These are phyloP conservation scores for Elymnias hypermnestra DNA, from an alignment of 1,140 invertebrate genomes.

Conservation along the genomic window DNA sequence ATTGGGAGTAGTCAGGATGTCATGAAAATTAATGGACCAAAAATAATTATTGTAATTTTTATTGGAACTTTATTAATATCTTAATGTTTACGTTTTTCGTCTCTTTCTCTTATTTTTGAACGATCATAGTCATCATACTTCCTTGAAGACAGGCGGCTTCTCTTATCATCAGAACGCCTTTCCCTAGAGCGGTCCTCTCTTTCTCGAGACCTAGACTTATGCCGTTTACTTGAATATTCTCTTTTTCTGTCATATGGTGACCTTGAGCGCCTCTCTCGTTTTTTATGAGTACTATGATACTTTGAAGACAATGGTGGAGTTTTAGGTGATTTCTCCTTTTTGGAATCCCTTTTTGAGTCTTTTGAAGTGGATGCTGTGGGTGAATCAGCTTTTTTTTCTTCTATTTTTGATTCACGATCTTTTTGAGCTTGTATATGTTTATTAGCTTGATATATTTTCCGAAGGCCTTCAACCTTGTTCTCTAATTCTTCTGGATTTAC, in stretches of 20 bases:
- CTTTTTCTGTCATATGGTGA: constrained; percentile 72
- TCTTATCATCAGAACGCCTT: constrained; percentile 53
- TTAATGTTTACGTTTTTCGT: constrained; percentile 73
- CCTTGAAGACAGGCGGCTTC: constrained; percentile 42
- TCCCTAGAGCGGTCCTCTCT: constrained; percentile 60
- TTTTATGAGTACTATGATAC: constrained; percentile 70
- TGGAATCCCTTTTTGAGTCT: constrained; percentile 50
- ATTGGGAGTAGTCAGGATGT: too few species aligned
- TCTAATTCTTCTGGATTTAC: constrained; percentile 78
- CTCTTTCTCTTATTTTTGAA: constrained; percentile 62
- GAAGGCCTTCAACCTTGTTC: constrained; percentile 57
- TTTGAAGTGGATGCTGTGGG: constrained; percentile 59
- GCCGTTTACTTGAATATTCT: constrained; percentile 64
- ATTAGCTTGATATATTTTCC: constrained; percentile 67
- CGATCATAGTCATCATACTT: constrained; percentile 74
- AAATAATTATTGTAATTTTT: background rate
- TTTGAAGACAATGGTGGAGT: constrained; percentile 61
- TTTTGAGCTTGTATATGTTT: constrained; percentile 61
- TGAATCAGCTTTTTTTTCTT: constrained; percentile 58
- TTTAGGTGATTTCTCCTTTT: constrained; percentile 68
- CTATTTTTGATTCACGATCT: constrained; percentile 50
- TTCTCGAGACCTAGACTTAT: constrained; percentile 62
- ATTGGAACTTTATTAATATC: background rate
- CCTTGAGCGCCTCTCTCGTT: constrained; percentile 63
- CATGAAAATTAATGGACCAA: too few species aligned